A percentile compares a stretch with the other conserved stretches of the same genome.
Evolutionary conservation across 2,797 vertebrate species (phyloP).

Genomic region (Typhlichthys eigenmanni): DNA sequence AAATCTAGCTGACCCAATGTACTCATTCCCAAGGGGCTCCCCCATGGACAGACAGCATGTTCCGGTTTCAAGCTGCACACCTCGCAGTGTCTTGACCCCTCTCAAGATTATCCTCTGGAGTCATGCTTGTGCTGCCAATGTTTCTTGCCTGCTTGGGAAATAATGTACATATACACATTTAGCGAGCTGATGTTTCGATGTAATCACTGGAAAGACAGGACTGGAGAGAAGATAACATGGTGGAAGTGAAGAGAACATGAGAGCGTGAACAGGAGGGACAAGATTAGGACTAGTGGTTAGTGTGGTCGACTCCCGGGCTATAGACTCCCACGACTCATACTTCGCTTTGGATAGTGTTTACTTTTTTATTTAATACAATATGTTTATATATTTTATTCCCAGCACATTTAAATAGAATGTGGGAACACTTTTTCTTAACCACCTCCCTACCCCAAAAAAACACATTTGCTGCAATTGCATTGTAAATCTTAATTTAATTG

Average conservation of each 20-base stretch:
- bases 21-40: slow-evolving; percentile 54
- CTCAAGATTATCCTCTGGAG: not conserved
- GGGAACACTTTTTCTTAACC: too few species aligned
- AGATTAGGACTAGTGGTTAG: not conserved
- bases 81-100: slow-evolving; percentile 29
- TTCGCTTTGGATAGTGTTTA: too few species aligned
- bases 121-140: not conserved
- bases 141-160: not conserved
- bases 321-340: too few species aligned
- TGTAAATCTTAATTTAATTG: too few species aligned
- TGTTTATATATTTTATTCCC: too few species aligned
- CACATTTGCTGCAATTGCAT: too few species aligned
- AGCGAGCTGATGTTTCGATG: slow-evolving; percentile 1
- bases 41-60: slow-evolving; percentile 40
- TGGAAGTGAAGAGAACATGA: not conserved
- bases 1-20: slow-evolving; percentile 45
- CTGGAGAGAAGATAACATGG: too few species aligned
- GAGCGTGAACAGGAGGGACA: not conserved
- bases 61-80: slow-evolving; percentile 27
- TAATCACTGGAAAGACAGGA: slow-evolving; percentile 3
- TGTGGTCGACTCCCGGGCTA: too few species aligned
- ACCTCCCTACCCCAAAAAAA: too few species aligned
- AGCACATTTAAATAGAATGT: too few species aligned
- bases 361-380: too few species aligned
- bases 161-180: slow-evolving; percentile 19